phyloP scores from a whole-genome alignment of 1,140 invertebrate genomes.

The Drosophila murphyi region DNA sequence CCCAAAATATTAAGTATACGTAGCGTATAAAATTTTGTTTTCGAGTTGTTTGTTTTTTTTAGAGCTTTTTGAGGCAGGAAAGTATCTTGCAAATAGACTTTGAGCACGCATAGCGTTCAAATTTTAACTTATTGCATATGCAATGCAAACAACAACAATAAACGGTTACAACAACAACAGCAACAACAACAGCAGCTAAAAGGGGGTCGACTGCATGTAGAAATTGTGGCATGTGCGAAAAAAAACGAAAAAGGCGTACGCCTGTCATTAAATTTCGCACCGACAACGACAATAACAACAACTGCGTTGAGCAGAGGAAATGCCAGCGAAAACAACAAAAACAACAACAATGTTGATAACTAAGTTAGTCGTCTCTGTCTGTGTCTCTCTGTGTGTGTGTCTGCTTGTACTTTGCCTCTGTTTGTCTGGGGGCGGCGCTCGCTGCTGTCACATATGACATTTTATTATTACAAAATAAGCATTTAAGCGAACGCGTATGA shows the following conservation, averaged over 20 bases:
- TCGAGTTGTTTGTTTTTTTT: not conserved
- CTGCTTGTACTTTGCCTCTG: slow-evolving; percentile 32
- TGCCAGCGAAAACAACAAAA: slow-evolving; percentile 32
- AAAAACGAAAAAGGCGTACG: slow-evolving; percentile 71
- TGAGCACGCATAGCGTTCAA: slow-evolving; percentile 65
- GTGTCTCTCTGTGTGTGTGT: slow-evolving; percentile 1
- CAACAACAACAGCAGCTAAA: slow-evolving; percentile 1
- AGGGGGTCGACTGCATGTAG: slow-evolving; percentile 32
- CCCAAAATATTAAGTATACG: slow-evolving; percentile 67
- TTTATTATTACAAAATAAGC: slow-evolving; percentile 83
- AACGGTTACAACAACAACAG: slow-evolving; percentile 14
- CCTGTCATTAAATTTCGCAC: slow-evolving; percentile 78
- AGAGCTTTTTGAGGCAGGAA: slow-evolving; percentile 48
- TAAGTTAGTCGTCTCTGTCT: slow-evolving; percentile 55
- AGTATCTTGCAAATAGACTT: slow-evolving; percentile 76
- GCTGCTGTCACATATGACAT: slow-evolving; percentile 66
- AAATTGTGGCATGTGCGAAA: slow-evolving; percentile 72
- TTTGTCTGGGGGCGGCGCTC: slow-evolving; percentile 51
- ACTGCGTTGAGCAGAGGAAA: slow-evolving; percentile 38
- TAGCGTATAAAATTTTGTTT: slow-evolving; percentile 36
- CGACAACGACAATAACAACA: slow-evolving; percentile 23
- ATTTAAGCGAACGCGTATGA: slow-evolving; percentile 75
- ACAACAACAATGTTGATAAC: slow-evolving; percentile 54
- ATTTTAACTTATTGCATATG: slow-evolving; percentile 42
- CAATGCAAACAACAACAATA: slow-evolving; percentile 20